phyloP scores from a whole-genome alignment of 2,113 vertebrate species.

The Camelus dromedarius region DNA sequence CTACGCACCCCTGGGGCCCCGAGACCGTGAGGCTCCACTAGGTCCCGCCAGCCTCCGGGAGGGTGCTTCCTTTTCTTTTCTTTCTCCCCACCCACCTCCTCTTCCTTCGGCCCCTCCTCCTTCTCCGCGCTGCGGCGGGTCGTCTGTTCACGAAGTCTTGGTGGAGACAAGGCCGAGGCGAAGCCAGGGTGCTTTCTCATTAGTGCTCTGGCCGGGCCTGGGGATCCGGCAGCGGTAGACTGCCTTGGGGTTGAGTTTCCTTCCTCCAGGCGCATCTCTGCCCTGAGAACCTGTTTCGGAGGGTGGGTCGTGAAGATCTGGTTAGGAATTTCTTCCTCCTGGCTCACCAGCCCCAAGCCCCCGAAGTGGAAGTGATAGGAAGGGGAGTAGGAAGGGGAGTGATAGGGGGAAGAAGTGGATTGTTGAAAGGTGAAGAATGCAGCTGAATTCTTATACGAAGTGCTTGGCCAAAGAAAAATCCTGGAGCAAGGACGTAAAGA shows the following conservation, averaged over 20 bases:
- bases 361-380: background rate
- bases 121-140: fast-evolving
- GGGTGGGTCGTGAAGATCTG: background rate
- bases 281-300: background rate
- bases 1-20: background rate
- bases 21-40: fast-evolving
- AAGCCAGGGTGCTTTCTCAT: background rate
- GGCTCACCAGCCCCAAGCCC: background rate
- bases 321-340: background rate
- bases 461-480: background rate
- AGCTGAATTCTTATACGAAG: background rate
- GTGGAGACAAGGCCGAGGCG: background rate
- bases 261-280: background rate
- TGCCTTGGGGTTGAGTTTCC: background rate
- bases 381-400: background rate
- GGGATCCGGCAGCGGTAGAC: background rate
- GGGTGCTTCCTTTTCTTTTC: background rate
- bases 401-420: background rate
- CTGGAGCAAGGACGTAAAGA: background rate
- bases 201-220: too few relatives aligned
- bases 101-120: fast-evolving
- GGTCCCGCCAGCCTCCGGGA: fast-evolving
- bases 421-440: background rate
- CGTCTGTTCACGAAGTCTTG: fast-evolving
- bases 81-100: fast-evolving